Conservation (phyloP, 2,113 vertebrate genomes). For the chimpanzee (Pan troglodytes) region NHGRI_mPanTro3-v2.1_pri NC_086016.1:45805501-45806000, state of each 20-base stretch:
- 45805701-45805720: fast-evolving
- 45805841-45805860: no score
- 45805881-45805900: no score
- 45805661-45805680: background rate
- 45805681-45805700: background rate
- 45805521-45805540: background rate
- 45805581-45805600: background rate
- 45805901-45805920: no score
- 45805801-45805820: background rate
- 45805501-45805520: background rate
- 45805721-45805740: background rate
- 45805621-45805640: background rate
- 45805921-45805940: no score
- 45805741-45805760: background rate
- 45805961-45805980: no score
- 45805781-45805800: background rate
- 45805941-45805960: no score
- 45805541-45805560: background rate
- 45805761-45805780: fast-evolving
- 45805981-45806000: no score
- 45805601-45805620: background rate
- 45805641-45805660: background rate
- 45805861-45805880: no score
- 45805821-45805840: background rate
- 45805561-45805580: background rate